These are phyloP conservation scores for Apodemus agrarius DNA, from an alignment of 2,797 vertebrate species.

Conservation along the genomic window DNA sequence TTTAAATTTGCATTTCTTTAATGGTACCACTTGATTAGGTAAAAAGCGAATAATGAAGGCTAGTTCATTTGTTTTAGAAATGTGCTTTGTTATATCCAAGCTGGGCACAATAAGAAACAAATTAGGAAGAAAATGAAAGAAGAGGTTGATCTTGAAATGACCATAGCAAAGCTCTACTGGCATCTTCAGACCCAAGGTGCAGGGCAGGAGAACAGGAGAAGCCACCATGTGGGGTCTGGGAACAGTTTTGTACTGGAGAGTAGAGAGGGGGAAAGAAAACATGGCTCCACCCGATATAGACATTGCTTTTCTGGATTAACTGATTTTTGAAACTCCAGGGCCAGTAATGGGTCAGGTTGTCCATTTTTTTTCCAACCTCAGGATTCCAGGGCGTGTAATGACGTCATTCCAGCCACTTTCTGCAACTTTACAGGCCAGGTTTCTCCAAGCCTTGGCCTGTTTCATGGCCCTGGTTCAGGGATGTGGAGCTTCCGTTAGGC, in stretches of 20 bases:
- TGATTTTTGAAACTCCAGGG: not conserved
- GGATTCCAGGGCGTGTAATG: not conserved
- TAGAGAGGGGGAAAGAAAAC: not conserved
- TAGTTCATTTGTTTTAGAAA: slow-evolving; percentile 47
- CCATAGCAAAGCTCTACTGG: not conserved
- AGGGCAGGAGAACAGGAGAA: too few relatives aligned
- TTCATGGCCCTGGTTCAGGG: too few relatives aligned
- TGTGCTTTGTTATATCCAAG: slow-evolving; percentile 21
- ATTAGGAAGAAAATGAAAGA: not conserved
- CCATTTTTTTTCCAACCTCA: not conserved
- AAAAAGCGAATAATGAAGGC: slow-evolving; percentile 26
- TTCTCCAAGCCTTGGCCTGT: not conserved
- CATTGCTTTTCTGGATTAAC: not conserved
- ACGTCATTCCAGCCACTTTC: too few relatives aligned
- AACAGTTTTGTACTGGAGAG: not conserved
- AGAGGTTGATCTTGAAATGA: not conserved
- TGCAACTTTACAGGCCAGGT: not conserved
- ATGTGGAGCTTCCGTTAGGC: too few relatives aligned
- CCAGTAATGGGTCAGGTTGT: too few relatives aligned
- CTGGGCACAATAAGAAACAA: not conserved
- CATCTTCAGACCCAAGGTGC: not conserved
- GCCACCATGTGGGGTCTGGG: not conserved
- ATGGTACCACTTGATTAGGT: slow-evolving; percentile 9
- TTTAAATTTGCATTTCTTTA: not conserved
- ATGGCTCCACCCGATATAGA: not conserved